A percentile compares a stretch with the other conserved stretches of the same genome.
These are phyloP conservation scores for Falco cherrug DNA, from an alignment of 2,797 vertebrate genomes.

Conservation along the genomic window DNA sequence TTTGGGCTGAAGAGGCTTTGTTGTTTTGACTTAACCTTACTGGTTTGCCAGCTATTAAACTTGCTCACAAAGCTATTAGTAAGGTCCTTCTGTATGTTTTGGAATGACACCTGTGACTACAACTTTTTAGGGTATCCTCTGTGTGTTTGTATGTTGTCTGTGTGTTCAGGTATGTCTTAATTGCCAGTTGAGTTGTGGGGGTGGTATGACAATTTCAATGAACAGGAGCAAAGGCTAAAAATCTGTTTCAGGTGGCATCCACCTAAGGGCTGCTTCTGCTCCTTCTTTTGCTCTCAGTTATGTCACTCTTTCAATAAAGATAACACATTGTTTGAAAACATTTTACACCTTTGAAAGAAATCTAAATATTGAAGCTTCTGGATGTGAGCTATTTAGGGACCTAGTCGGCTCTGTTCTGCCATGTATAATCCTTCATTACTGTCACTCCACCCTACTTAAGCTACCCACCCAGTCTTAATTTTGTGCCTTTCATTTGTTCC, in stretches of 20 bases:
- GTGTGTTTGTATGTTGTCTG: neutral
- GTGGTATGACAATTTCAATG: neutral
- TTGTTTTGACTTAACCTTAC: neutral
- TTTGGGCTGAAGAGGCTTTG: neutral
- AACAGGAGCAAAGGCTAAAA: neutral
- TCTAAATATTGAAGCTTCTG: neutral
- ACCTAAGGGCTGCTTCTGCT: neutral
- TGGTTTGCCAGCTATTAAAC: too few species aligned
- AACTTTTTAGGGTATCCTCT: neutral
- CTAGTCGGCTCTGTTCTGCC: neutral
- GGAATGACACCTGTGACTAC: neutral
- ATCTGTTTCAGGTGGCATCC: neutral
- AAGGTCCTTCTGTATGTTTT: neutral
- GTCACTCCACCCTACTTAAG: neutral
- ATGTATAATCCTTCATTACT: neutral
- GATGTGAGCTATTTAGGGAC: neutral
- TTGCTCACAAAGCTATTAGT: neutral
- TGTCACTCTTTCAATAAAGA: neutral
- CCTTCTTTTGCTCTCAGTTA: neutral
- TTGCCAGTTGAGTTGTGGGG: neutral
- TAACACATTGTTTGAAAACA: neutral
- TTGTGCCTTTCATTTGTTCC: constrained; percentile 7
- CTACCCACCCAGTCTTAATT: neutral
- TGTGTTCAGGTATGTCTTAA: neutral
- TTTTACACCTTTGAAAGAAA: neutral